Evolutionary conservation across 2,888 invertebrate genomes (phyloP).

Genomic region (Dichetophora obliterata): DNA sequence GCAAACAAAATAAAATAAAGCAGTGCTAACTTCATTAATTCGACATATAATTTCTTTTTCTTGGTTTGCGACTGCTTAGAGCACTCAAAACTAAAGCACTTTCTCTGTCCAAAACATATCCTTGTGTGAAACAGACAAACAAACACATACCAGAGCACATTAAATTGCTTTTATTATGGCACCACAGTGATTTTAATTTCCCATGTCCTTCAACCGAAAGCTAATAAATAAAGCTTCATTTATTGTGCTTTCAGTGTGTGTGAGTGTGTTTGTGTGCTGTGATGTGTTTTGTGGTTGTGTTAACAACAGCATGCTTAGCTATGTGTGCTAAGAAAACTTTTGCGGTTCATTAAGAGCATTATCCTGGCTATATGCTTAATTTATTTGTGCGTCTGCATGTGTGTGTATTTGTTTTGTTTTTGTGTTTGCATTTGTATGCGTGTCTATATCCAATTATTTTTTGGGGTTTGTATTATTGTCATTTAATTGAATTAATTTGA

Average conservation of each 20-base stretch:
- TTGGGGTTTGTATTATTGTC: slow-evolving; percentile 22
- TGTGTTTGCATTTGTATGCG: slow-evolving; percentile 18
- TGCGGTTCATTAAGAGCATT: slow-evolving; percentile 29
- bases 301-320: not conserved
- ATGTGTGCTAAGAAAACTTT: slow-evolving; percentile 21
- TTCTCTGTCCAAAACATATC: not conserved
- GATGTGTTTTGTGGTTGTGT: too few species aligned
- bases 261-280: not conserved
- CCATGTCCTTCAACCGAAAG: slow-evolving; percentile 16
- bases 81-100: not conserved
- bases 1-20: too few species aligned
- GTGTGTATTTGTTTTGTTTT: slow-evolving; percentile 19
- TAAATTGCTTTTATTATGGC: slow-evolving; percentile 48
- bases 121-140: not conserved
- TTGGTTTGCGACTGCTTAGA: not conserved
- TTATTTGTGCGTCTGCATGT: not conserved
- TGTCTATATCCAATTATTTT: slow-evolving; percentile 18
- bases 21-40: slow-evolving; percentile 8
- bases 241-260: too few species aligned
- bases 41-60: slow-evolving; percentile 25
- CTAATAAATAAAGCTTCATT: slow-evolving; percentile 26
- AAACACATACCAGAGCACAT: slow-evolving; percentile 5
- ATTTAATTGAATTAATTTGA: slow-evolving; percentile 12
- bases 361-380: slow-evolving; percentile 3
- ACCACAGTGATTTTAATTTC: slow-evolving; percentile 47